A percentile compares a stretch with the other conserved stretches of the same genome.
These are phyloP conservation scores for Drosophila kokeensis DNA, from an alignment of 2,888 invertebrate species.

Conservation along the genomic window DNA sequence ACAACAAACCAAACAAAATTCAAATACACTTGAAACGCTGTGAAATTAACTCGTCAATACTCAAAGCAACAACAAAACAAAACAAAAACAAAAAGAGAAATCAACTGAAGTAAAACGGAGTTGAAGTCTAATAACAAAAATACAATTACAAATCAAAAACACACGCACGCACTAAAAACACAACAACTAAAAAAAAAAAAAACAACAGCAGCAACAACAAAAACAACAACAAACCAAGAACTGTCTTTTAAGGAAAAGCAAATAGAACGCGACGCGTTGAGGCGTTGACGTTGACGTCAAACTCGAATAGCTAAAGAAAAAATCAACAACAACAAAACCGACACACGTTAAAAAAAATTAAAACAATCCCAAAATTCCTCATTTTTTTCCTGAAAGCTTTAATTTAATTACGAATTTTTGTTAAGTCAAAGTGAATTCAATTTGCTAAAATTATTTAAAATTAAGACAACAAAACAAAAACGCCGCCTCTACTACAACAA, in stretches of 20 bases:
- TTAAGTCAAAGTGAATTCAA: slow-evolving; percentile 78
- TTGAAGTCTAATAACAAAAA: slow-evolving; percentile 49
- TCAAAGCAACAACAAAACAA: slow-evolving; percentile 73
- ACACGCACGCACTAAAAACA: slow-evolving; percentile 58
- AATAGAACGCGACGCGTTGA: slow-evolving; percentile 46
- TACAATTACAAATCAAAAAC: slow-evolving; percentile 50
- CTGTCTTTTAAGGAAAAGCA: slow-evolving; percentile 32
- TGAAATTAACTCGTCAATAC: slow-evolving; percentile 81
- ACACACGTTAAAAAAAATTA: slow-evolving; percentile 45
- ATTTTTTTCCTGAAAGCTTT: slow-evolving; percentile 78
- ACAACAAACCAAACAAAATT: slow-evolving; percentile 74
- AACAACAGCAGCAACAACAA: neutral
- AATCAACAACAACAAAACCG: slow-evolving; percentile 23
- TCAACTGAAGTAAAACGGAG: slow-evolving; percentile 67
- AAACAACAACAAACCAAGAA: slow-evolving; percentile 29
- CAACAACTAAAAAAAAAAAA: slow-evolving; percentile 8
- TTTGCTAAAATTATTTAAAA: slow-evolving; percentile 68
- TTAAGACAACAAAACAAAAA: slow-evolving; percentile 59
- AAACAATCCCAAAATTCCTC: slow-evolving; percentile 77
- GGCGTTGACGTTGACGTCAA: slow-evolving; percentile 61
- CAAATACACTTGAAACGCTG: slow-evolving; percentile 73
- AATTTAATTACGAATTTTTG: slow-evolving; percentile 80
- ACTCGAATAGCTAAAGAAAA: slow-evolving; percentile 60
- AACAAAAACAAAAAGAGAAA: slow-evolving; percentile 46
- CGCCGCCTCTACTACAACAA: slow-evolving; percentile 62